Evolutionary conservation across 2,888 invertebrate genomes (phyloP), one percentile per base, ranked within the genome.

Genomic region (Drosophila mimetica): DNA sequence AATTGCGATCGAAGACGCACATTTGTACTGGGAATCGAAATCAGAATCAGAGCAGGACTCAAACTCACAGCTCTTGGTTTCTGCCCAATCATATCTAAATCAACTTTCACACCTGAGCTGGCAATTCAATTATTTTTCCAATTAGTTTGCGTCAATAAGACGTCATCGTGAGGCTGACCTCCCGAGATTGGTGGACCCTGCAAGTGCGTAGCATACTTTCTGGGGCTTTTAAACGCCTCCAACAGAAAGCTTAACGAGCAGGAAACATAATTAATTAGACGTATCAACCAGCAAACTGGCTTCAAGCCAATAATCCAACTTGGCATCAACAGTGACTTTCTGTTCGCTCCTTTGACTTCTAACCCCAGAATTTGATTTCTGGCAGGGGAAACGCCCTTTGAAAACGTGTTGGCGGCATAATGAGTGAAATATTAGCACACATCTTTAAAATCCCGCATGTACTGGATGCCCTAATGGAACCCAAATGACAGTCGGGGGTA

Each of bases 101-200:
- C 70, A 71, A 64, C 60, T 73, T 81, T 77, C 58, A 73, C 81
- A 76, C 76, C 66, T 77, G 66, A 80, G 28, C 64, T 63, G 72
- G 44, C 78, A 81, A 74, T 61, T 74, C 72, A 81, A 82, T 86
- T 84, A 84, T 57, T 64, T 72, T 64, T 52, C 57, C 60, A 73
- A 76, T 74, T 74, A 72, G 67, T 28, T 51, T 64, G 25, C 63
- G 63, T 64, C 58, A 57, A 46, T 44, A 59, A 22, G 41, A 57
- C 14, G 42, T 20, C 30, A 30, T 25, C 2, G 34, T 13, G 32
- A 16, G 13, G 13, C 28, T 36, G 11, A 36, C 37, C 51, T 14
- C 14, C 20, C 13, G 41, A n/a, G 36, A 48, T 20, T 20, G 13
- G 11, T 14, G 32, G 8, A 4, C 4, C 8, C 16, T 4, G 11